Conservation (phyloP, 2,888 invertebrate genomes). For the Onthophagus sagittarius region DNA sequence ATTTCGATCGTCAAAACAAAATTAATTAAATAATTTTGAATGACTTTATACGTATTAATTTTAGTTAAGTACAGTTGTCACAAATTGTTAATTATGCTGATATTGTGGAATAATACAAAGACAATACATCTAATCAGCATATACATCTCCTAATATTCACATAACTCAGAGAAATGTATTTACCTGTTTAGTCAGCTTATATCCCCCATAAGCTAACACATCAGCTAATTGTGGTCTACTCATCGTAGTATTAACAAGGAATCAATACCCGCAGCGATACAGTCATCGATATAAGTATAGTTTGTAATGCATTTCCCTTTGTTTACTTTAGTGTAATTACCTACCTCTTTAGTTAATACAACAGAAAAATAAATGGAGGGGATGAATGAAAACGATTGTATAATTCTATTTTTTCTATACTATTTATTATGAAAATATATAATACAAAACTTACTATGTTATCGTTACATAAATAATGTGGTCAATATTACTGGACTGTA, state of each 20-base stretch:
- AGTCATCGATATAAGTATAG: no score
- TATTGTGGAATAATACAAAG: neutral
- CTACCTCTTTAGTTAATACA: neutral
- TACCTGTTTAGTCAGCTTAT: neutral
- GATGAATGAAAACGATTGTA: slow-evolving; percentile 4
- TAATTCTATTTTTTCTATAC: slow-evolving; percentile 45
- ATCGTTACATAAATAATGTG: slow-evolving; percentile 45
- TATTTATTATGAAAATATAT: slow-evolving; percentile 54
- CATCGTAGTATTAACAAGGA: neutral
- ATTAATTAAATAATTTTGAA: no score
- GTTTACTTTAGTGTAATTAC: neutral
- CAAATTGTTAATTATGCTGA: no score
- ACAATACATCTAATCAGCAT: neutral
- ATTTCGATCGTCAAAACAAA: no score
- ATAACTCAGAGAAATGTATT: neutral
- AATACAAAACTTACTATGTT: slow-evolving; percentile 52
- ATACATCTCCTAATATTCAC: neutral
- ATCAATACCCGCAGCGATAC: neutral
- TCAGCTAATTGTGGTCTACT: neutral
- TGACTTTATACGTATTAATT: no score
- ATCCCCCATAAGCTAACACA: neutral
- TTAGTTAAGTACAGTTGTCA: no score
- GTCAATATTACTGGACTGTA: slow-evolving; percentile 50
- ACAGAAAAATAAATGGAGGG: neutral
- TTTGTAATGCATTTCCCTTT: neutral